Base-by-base conservation (phyloP, 2,888 invertebrate species). In the Tipula helvola region DNA sequence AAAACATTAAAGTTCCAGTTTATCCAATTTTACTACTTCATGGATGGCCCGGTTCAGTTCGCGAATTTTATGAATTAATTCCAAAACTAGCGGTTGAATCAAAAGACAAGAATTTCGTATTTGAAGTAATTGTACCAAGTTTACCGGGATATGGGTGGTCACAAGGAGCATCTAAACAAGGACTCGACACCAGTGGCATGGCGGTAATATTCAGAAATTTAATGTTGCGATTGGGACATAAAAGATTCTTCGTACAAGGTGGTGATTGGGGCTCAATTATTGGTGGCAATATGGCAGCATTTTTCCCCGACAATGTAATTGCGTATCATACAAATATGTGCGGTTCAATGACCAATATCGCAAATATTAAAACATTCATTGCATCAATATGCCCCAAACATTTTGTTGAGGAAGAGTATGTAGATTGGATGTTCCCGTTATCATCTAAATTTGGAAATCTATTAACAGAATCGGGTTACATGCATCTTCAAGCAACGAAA, bases 21-120 rank as follows among this genome's bases (percentile, higher is more conserved):
- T 88, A 95, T 0, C 96, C 97, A 0, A 88, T 97, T 8, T 90
- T 97, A 3, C 87, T 97, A 85, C 90, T 96, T 16, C 97, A 97
- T 88, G 97, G 97, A 28, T 97, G 97, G 97, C 97, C 97, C 0
- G 96, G 97, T 2, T 96, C 96, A 0, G 91, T 97, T 1, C 93
- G 95, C 3, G 97, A 97, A 90, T 97, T 96, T 90, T 95, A 96
- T 89, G 95, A 95, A 87, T 90, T 96, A 18, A 94, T 96, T 87
- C 96, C 96, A 0, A 89, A 94, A 87, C 90, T 96, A 44, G 94
- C 93, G 0, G 92, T 91, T 0, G 92, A 93, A 0, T 91, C 91
- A 5, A 89, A 91, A 0, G 92, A 92, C 84, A 90, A 92, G 39
- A 92, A 93, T 83, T 94, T 94, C 88, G 94, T 94, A 0, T 95